Conservation (phyloP, 1,140 invertebrate species). For the Alviniconcha marisindica region DNA sequence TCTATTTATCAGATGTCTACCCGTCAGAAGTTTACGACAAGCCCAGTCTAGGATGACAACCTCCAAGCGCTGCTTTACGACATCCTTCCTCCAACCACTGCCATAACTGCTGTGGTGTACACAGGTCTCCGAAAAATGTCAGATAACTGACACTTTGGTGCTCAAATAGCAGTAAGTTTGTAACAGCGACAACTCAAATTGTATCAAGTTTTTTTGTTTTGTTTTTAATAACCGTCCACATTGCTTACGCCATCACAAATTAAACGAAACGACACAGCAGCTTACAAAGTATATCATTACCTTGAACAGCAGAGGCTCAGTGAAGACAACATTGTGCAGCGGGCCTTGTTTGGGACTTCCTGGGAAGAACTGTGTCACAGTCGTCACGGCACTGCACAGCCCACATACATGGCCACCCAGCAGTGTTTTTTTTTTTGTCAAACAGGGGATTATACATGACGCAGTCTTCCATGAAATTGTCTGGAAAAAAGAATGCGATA, state of each 20-base stretch:
- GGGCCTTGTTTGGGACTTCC: background rate
- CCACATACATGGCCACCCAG: background rate
- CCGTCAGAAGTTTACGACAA: too few relatives aligned
- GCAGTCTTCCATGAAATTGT: background rate
- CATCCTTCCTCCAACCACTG: too few relatives aligned
- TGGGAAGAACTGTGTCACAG: background rate
- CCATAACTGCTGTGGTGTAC: too few relatives aligned
- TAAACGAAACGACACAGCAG: background rate
- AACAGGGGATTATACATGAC: background rate
- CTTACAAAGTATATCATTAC: background rate
- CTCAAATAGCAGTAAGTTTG: too few relatives aligned
- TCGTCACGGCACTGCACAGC: background rate
- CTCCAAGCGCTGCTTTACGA: too few relatives aligned
- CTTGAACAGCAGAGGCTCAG: background rate
- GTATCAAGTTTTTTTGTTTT: too few relatives aligned
- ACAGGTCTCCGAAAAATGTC: too few relatives aligned
- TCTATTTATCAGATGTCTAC: too few relatives aligned
- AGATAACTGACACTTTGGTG: too few relatives aligned
- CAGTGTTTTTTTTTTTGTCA: background rate
- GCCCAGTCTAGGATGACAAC: too few relatives aligned
- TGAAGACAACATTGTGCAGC: background rate
- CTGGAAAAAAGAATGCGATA: background rate
- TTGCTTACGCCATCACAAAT: background rate
- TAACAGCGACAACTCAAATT: too few relatives aligned
- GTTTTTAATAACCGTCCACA: too few relatives aligned